A percentile compares a stretch with the other conserved stretches of the same genome.
Evolutionary conservation across 1,140 invertebrate genomes (phyloP).

Genomic region (Tyrophagus putrescentiae): DNA sequence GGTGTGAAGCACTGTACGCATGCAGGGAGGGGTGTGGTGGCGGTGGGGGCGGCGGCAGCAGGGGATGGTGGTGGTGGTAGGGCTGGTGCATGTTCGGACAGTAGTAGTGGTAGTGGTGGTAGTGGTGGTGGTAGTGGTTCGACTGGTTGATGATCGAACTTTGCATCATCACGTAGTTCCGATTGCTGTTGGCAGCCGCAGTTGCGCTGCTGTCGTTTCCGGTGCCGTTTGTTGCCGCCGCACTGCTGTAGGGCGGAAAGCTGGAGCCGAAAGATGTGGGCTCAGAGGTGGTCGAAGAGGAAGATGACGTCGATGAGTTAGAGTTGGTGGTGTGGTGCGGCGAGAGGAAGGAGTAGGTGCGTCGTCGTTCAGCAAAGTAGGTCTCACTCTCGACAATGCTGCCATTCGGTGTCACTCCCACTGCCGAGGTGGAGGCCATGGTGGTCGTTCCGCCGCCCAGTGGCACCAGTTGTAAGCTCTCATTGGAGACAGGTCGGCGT

Average conservation of each 20-base stretch:
- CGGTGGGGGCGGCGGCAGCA: not conserved
- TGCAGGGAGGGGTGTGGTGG: not conserved
- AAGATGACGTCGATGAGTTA: not conserved
- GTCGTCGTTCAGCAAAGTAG: constrained; percentile 2
- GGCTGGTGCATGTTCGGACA: not conserved
- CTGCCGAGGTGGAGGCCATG: not conserved
- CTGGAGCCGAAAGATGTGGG: no score
- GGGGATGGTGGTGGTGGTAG: not conserved
- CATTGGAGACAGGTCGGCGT: not conserved
- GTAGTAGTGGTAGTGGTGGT: constrained; percentile 16
- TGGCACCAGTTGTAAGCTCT: constrained; percentile 6
- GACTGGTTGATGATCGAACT: constrained; percentile 13
- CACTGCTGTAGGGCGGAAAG: no score
- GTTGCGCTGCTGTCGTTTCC: not conserved
- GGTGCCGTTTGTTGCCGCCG: no score
- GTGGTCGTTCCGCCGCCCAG: not conserved
- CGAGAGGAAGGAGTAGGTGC: not conserved
- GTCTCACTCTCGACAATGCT: constrained; percentile 14
- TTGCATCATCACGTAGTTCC: not conserved
- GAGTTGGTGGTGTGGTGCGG: not conserved
- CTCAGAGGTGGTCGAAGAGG: not conserved
- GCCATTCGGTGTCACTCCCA: not conserved
- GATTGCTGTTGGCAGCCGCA: not conserved
- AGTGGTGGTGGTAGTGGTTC: constrained; percentile 14
- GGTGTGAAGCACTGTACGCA: not conserved